Evolutionary conservation across 2,797 vertebrate species (phyloP), one percentile per base, ranked within the genome.

Genomic region (Hippocampus kuda): DNA sequence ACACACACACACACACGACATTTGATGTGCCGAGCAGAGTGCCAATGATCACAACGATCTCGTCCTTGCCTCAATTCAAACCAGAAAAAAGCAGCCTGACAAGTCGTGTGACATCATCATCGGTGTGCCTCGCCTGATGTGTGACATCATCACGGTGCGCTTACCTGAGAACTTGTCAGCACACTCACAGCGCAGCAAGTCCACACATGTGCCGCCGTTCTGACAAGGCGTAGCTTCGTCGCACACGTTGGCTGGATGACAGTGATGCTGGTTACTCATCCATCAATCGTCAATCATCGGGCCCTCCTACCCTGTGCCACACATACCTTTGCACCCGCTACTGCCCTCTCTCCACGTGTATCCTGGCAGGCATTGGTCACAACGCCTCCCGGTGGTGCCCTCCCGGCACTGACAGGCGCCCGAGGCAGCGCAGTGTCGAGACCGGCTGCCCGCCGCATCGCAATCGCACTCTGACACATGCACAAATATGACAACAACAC

Each of bases 401-500:
- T 86, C 86, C 83, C 92, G 93, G 91, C 95, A 98, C 87, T 90
- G 91, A 92, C 95, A 98, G 84, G 90, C 89, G 77, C 95, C 95
- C 38, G 90, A 91, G 81, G 91, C 91, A 46, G 91, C 92, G 89
- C 95, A 98, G 87, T 93, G 93, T 79, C 91, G 91, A 79, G 93
- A 92, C 69, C 89, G 44, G 69, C 94, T 95, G 81, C 94, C 91
- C 70, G 91, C 88, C 79, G 84, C 76, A 65, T 94, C 91, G 88
- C 95, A 98, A 77, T 91, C 88, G 86, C 94, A 97, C 79, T 93
- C 95, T 96, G 79, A 66, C 46, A 53, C 20, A 4, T 7, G 51
- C 51, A 22, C 20, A 9, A 13, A 48, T 6, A 22, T 20, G 67
- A 18, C 69, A 1, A 70, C 5, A 59, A 46, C 26, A 26, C 13